Base-by-base conservation (phyloP, 2,113 vertebrate species). In the Dendrocopos noguchii region DNA sequence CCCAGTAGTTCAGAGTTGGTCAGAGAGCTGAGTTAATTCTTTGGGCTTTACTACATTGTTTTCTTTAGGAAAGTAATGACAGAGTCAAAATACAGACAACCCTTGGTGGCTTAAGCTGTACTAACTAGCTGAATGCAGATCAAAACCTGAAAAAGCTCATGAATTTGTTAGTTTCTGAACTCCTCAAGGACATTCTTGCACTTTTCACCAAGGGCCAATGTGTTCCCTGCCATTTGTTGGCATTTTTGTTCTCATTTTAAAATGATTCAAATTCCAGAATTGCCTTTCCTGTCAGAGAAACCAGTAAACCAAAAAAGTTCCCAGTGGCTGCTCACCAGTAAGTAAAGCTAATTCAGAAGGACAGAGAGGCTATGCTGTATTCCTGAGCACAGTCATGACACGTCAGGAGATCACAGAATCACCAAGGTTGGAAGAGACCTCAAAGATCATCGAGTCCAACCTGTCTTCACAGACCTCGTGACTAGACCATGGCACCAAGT, bases 1-100 rank as follows among this genome's bases (percentile, higher is more conserved):
- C 27, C 20, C 0, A 0, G 25, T 11, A 8, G 9, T 18, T 21
- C 31, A 81, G 57, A 47, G 0, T 11, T 10, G 11, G 24, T 25
- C 31, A 81, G 61, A 44, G 12, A 28, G 16, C 20, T 71, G 18
- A 91, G 42, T n/a, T 84, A 67, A 56, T 52, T 89, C 18, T 71
- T 36, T n/a, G 5, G 33, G 33, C 33, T 89, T 91, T 60, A 64
- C 46, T 34, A 42, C 5, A 3, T 12, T 65, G 18, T 47, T 92
- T 85, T 17, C 44, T 47, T 73, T 25, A 68, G 31, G 57, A 65
- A 60, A 14, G 33, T 60, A 61, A 57, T 3, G 6, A 24, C 28
- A 72, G 24, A 11, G 33, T 68, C 71, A 93, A 76, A 81, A 91
- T 74, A 47, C 36, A 75, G 61, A 34, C 42, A 72, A 27, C 36